phyloP scores from a whole-genome alignment of 2,797 vertebrate species.

The Mareca strepera region DNA sequence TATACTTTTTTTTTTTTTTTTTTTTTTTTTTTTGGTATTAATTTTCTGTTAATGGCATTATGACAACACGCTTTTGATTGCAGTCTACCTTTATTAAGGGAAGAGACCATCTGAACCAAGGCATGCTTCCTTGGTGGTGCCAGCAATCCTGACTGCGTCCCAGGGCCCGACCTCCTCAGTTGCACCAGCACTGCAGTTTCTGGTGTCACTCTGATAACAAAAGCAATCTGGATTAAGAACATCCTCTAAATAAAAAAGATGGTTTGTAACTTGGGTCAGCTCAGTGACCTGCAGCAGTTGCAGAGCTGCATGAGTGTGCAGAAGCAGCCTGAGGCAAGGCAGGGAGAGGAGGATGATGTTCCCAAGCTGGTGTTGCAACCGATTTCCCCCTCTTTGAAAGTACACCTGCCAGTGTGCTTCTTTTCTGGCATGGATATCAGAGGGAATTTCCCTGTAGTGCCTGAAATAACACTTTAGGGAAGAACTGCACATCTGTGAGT shows the following conservation, averaged over 20 bases:
- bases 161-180: neutral
- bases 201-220: neutral
- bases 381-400: neutral
- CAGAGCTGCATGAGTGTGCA: neutral
- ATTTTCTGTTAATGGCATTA: neutral
- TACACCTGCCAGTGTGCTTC: neutral
- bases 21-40: neutral
- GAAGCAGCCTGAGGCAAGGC: neutral
- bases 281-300: neutral
- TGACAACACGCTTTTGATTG: neutral
- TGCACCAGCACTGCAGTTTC: neutral
- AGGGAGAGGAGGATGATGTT: neutral
- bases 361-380: neutral
- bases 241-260: neutral
- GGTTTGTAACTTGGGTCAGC: neutral
- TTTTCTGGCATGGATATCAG: neutral
- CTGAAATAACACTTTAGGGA: slow-evolving; percentile 19
- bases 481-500: neutral
- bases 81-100: neutral
- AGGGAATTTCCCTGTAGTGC: slow-evolving; percentile 19
- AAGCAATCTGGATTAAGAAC: neutral
- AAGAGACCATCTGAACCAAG: neutral
- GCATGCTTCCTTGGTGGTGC: rapidly evolving
- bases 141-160: neutral
- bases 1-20: neutral